Evolutionary conservation across 2,797 vertebrate genomes (phyloP).

Genomic region (Alosa sapidissima): DNA sequence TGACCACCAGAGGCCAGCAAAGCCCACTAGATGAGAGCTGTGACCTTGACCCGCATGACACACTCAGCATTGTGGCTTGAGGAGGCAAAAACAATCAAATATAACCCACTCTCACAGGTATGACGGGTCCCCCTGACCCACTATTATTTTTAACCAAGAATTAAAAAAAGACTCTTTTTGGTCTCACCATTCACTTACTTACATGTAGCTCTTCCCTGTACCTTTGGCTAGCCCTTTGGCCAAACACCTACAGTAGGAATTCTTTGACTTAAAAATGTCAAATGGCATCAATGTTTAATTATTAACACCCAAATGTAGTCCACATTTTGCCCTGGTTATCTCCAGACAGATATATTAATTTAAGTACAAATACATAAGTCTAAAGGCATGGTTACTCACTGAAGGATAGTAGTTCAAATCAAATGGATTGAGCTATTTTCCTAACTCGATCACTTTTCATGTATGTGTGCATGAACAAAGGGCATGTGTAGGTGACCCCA

Average conservation of each 20-base stretch:
- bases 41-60: conserved; percentile 24
- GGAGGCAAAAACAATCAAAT: not conserved
- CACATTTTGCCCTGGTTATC: not conserved
- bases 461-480: too few relatives aligned
- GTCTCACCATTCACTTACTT: not conserved
- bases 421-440: too few relatives aligned
- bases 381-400: not conserved
- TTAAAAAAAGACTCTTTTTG: not conserved
- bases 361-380: not conserved
- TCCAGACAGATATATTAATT: not conserved
- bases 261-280: not conserved
- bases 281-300: not conserved
- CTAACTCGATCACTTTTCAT: too few relatives aligned
- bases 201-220: not conserved
- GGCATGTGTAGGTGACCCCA: too few relatives aligned
- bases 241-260: too few relatives aligned
- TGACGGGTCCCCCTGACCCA: not conserved
- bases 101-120: not conserved
- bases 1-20: not conserved
- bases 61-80: not conserved
- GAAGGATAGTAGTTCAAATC: too few relatives aligned
- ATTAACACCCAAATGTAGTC: not conserved
- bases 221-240: too few relatives aligned
- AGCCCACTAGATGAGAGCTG: not conserved
- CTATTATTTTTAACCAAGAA: not conserved